Evolutionary conservation across 1,140 invertebrate species (phyloP).

Genomic region (Lithobius niger): DNA sequence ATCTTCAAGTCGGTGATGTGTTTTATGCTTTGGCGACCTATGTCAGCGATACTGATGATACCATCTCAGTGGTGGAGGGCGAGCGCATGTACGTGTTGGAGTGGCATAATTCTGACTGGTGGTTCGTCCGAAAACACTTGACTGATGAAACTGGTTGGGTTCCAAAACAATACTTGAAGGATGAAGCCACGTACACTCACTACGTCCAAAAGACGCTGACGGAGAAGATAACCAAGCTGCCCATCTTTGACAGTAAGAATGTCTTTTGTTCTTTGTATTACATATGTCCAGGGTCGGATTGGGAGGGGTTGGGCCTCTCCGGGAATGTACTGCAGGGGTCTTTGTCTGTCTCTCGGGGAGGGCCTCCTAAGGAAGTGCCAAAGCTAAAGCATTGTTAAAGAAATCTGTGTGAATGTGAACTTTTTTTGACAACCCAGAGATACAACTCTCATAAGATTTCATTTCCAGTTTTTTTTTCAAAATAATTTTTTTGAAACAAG

Average conservation of each 20-base stretch:
- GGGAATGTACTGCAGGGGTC: too few species aligned
- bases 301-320: too few species aligned
- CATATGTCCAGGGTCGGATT: too few species aligned
- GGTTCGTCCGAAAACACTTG: slow-evolving; percentile 78
- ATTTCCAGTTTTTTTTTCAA: too few species aligned
- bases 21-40: slow-evolving; percentile 73
- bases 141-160: slow-evolving; percentile 86
- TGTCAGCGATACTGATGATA: slow-evolving; percentile 71
- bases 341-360: too few species aligned
- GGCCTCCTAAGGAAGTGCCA: too few species aligned
- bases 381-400: too few species aligned
- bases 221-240: slow-evolving; percentile 80
- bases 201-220: slow-evolving; percentile 76
- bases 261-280: too few species aligned
- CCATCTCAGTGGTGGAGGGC: slow-evolving; percentile 76
- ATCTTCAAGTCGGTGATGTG: slow-evolving; percentile 53
- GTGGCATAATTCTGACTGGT: slow-evolving; percentile 69
- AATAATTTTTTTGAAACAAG: too few species aligned
- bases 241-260: slow-evolving; percentile 74
- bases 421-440: too few species aligned
- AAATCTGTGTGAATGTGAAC: too few species aligned
- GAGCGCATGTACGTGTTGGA: slow-evolving; percentile 73
- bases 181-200: slow-evolving; percentile 59
- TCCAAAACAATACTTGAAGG: slow-evolving; percentile 72
- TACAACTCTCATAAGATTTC: too few species aligned